Percentiles rank a stretch among this genome's conserved stretches.
Conservation (phyloP, 2,797 vertebrate species). For the Petrocephalus schoutedeni region DNA sequence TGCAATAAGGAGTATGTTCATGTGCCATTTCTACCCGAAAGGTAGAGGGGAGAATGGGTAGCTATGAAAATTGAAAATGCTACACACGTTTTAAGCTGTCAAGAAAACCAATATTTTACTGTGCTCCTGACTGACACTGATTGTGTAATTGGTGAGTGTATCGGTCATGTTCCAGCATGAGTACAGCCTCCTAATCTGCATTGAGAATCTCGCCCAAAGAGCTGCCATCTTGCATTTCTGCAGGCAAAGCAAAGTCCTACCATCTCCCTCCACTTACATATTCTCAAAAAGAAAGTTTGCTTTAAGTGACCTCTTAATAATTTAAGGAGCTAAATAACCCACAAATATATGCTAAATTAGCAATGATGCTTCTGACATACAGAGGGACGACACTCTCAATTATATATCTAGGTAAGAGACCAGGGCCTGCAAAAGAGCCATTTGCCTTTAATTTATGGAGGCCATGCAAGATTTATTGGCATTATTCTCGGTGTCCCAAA, state of each 20-base stretch:
- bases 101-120: conserved; percentile 23
- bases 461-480: conserved; percentile 29
- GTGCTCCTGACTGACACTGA: conserved; percentile 21
- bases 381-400: conserved; percentile 19
- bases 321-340: conserved; percentile 25
- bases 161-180: not conserved
- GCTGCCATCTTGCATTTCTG: conserved; percentile 12
- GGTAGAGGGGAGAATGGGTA: not conserved
- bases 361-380: not conserved
- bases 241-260: not conserved
- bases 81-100: conserved; percentile 11
- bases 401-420: conserved; percentile 26
- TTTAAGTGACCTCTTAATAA: conserved; percentile 28
- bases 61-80: not conserved
- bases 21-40: not conserved
- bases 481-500: conserved; percentile 18
- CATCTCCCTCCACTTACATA: not conserved
- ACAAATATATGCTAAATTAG: conserved; percentile 13
- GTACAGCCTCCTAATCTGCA: conserved; percentile 18
- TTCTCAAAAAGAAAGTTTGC: conserved; percentile 25
- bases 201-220: not conserved
- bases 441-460: conserved; percentile 30
- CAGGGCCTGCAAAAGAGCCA: conserved; percentile 12
- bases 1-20: not conserved
- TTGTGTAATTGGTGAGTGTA: conserved; percentile 19